Evolutionary conservation across 2,797 vertebrate species (phyloP).

Genomic region (Apogon hyalosoma): DNA sequence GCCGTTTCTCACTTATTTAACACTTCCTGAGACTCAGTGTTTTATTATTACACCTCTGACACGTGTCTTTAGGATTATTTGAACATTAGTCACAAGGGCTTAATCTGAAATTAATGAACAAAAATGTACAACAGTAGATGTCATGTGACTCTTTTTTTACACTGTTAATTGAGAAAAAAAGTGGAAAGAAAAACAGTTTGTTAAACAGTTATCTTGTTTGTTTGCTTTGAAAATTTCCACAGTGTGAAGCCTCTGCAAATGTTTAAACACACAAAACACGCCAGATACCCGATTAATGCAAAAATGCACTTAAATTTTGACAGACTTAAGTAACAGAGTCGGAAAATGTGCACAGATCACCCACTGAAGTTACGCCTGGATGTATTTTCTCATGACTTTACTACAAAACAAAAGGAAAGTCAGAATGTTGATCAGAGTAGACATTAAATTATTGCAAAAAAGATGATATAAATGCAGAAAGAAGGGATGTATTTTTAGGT

Average conservation of each 20-base stretch:
- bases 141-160: too few relatives aligned
- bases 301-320: conserved; percentile 8
- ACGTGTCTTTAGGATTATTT: too few relatives aligned
- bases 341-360: background rate
- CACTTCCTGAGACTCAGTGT: too few relatives aligned
- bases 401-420: background rate
- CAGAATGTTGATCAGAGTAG: too few relatives aligned
- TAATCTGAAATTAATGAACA: too few relatives aligned
- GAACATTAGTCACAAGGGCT: too few relatives aligned
- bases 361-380: background rate
- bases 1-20: background rate
- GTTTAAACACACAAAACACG: conserved; percentile 55
- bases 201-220: conserved; percentile 58
- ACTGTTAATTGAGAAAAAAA: too few relatives aligned
- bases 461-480: too few relatives aligned
- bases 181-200: conserved; percentile 15
- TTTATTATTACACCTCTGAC: too few relatives aligned
- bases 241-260: conserved; percentile 56
- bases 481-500: too few relatives aligned
- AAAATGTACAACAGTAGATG: too few relatives aligned
- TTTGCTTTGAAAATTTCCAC: conserved; percentile 54
- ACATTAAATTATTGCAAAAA: too few relatives aligned
- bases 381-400: background rate
- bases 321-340: conserved; percentile 5
- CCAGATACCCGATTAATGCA: conserved; percentile 1